Base-by-base conservation (phyloP, 2,888 invertebrate species). In the Ennomos quercinarius region DNA sequence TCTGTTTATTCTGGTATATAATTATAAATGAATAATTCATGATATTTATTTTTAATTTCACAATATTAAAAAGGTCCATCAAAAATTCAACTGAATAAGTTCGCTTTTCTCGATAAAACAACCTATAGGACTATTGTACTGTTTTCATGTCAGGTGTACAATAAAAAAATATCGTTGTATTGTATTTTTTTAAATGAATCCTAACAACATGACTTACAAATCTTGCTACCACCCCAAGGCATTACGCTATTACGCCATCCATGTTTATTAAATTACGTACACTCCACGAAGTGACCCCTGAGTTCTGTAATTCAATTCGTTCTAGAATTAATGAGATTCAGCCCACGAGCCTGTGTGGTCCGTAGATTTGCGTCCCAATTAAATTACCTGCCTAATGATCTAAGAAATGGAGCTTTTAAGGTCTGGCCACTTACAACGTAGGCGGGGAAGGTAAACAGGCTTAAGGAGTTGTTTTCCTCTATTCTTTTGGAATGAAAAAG, bases 301-400 rank as follows among this genome's bases (percentile, higher is more conserved):
- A 54, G 55, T 68, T 75, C 74, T 67, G 74, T 82, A 86, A 87
- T 83, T 81, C 74, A 83, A 86, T 86, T 84, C 72, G 70, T 76
- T 78, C 71, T 70, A 73, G 74, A 84, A 83, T 84, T 84, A 88
- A 87, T 85, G 81, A 81, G 77, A 79, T 84, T 82, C 76, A 64
- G 63, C 70, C 76, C 77, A 73, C 73, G 73, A 69, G 63, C 69
- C 70, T 55, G 51, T 57, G 68, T 60, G 73, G 62, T 67, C 72
- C 68, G 68, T 72, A 71, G 72, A 79, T 75, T 75, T 74, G 73
- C 64, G 63, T 69, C 70, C 66, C 77, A 78, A 86, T 85, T 81
- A 80, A 85, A 86, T 87, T 85, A 86, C 75, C 73, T 72, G 75
- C 79, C 75, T 84, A 83, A 85, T 84, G 85, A 81, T 77, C 74